Conservation (phyloP, 2,888 invertebrate genomes). For the Polia nebulosa region DNA sequence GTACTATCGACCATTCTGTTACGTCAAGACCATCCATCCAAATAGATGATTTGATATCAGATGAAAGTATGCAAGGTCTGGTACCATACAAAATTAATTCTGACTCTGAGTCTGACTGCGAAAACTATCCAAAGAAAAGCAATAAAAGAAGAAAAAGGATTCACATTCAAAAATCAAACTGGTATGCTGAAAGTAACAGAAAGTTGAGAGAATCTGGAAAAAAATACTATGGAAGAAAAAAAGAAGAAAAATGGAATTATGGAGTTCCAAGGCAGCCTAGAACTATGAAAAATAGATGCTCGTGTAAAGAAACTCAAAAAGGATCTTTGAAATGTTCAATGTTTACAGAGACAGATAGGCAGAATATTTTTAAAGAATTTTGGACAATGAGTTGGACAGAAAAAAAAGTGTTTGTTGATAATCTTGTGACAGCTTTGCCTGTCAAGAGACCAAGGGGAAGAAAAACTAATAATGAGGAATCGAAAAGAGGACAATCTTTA, state of each 20-base stretch:
- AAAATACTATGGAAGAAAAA: slow-evolving; percentile 11
- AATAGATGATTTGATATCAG: neutral
- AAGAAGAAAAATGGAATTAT: slow-evolving; percentile 4
- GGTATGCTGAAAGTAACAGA: slow-evolving; percentile 9
- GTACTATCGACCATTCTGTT: slow-evolving; percentile 18
- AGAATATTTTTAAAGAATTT: slow-evolving; percentile 7
- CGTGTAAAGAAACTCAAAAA: slow-evolving; percentile 8
- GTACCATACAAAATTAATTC: slow-evolving; percentile 33
- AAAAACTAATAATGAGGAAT: slow-evolving; percentile 18
- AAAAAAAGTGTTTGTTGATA: neutral
- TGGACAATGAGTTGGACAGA: slow-evolving; percentile 4
- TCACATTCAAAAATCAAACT: slow-evolving; percentile 11
- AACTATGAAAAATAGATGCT: neutral
- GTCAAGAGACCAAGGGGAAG: slow-evolving; percentile 10
- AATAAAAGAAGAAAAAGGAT: slow-evolving; percentile 37
- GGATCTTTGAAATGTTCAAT: slow-evolving; percentile 5
- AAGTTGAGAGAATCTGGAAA: slow-evolving; percentile 7
- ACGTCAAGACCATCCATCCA: neutral
- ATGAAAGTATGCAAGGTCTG: no score
- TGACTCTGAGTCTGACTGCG: slow-evolving; percentile 36
- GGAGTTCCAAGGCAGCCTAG: slow-evolving; percentile 4
- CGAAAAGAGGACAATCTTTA: slow-evolving; percentile 37
- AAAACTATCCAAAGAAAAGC: slow-evolving; percentile 43
- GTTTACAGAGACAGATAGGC: slow-evolving; percentile 1
- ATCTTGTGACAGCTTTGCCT: neutral